phyloP scores from a whole-genome alignment of 2,888 invertebrate genomes.

The Lithophane leautieri region DNA sequence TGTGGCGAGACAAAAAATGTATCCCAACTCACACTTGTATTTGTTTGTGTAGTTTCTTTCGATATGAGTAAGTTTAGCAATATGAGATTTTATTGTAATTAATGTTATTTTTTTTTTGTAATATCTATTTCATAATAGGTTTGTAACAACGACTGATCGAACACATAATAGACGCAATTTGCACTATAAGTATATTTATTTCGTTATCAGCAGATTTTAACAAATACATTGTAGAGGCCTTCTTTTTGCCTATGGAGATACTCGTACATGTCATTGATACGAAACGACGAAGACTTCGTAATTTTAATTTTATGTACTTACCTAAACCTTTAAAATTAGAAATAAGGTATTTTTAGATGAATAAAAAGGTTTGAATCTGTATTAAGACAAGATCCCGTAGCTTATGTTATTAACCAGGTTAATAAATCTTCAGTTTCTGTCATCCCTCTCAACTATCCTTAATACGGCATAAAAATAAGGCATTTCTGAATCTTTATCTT shows the following conservation, averaged over 20 bases:
- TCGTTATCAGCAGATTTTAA: too few relatives aligned
- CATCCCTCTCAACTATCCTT: not conserved
- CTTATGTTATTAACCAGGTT: not conserved
- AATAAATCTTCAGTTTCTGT: not conserved
- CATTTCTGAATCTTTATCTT: conserved; percentile 39
- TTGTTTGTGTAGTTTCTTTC: not conserved
- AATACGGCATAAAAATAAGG: conserved; percentile 1
- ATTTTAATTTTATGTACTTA: not conserved
- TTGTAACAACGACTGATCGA: not conserved
- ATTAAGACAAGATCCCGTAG: not conserved
- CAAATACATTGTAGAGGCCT: too few relatives aligned
- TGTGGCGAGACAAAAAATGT: conserved; percentile 36
- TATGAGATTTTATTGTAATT: not conserved
- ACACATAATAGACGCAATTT: not conserved
- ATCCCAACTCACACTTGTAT: conserved; percentile 18
- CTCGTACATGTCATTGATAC: too few relatives aligned
- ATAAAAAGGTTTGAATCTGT: not conserved
- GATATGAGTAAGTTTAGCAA: not conserved
- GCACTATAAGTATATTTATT: not conserved
- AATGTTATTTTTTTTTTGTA: not conserved
- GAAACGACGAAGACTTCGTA: too few relatives aligned
- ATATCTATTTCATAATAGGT: not conserved
- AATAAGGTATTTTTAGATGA: not conserved
- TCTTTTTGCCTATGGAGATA: too few relatives aligned
- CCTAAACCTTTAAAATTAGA: not conserved